Conservation (phyloP, 2,113 vertebrate genomes). For the Nicator chloris region DNA sequence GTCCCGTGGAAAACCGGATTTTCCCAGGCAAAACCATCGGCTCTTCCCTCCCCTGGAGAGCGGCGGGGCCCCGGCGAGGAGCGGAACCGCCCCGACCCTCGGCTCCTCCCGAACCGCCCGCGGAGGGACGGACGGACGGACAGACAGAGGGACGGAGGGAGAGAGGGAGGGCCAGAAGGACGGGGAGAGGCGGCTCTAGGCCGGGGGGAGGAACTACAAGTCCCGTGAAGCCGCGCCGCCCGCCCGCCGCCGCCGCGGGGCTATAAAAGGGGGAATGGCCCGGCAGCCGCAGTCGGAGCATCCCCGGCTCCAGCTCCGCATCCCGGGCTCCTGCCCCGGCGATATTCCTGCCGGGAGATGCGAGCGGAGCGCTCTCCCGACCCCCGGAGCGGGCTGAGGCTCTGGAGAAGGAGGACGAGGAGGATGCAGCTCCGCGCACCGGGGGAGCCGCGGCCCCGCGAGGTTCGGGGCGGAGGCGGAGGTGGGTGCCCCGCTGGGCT, state of each 20-base stretch:
- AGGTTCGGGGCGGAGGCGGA: not conserved
- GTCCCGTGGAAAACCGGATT: not conserved
- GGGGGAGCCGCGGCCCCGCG: not conserved
- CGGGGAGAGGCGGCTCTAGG: not conserved
- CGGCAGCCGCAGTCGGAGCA: not conserved
- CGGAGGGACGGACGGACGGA: not conserved
- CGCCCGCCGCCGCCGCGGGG: not conserved
- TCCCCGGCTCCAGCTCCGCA: not conserved
- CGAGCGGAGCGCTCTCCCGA: fast-evolving
- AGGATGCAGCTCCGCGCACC: not conserved
- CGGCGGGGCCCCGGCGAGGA: not conserved
- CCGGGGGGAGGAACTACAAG: constrained; percentile 49
- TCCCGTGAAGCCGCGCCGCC: constrained; percentile 38
- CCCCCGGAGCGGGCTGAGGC: not conserved
- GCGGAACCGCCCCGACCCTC: too few relatives aligned
- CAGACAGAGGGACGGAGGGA: not conserved
- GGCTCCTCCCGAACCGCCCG: not conserved
- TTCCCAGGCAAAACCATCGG: not conserved
- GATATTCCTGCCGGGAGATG: not conserved
- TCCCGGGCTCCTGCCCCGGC: too few relatives aligned
- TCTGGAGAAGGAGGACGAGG: not conserved
- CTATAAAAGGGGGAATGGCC: constrained; percentile 32
- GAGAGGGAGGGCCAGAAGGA: not conserved
- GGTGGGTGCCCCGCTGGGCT: not conserved
- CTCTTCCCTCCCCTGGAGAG: fast-evolving